Evolutionary conservation across 2,888 invertebrate species (phyloP), one percentile per base, ranked within the genome.

Genomic region (Clunio marinus): DNA sequence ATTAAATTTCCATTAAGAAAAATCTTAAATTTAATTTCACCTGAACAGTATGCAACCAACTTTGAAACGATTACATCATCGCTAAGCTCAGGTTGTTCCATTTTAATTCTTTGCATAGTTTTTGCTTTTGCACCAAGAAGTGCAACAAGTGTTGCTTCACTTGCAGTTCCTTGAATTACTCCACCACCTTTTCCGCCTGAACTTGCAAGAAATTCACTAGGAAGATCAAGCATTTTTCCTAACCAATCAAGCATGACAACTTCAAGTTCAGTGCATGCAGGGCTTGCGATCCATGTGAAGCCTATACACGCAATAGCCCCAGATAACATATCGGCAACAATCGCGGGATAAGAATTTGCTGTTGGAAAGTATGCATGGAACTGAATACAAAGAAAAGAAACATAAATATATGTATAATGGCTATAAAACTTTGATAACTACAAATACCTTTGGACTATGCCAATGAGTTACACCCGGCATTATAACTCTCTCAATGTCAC

Each of bases 391-490:
- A n/a, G n/a, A n/a, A n/a, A n/a, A n/a, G n/a, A n/a, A n/a, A n/a
- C n/a, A n/a, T n/a, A n/a, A n/a, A n/a, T n/a, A n/a, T 51, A 22
- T 20, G 17, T 3, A 3, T 17, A 51, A 51, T 51, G 5, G 8
- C 22, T 15, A n/a, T n/a, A n/a, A n/a, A n/a, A n/a, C 41, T 32
- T 32, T 8, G 41, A 13, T 15, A 32, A 32, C 10, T 10, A 10
- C 10, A 45, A 45, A 15, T 51, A 51, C 51, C 51, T 89, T 86
- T 5, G 96, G 96, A 68, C 93, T 93, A 77, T 96, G 93, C 96
- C 96, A 97, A 76, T 96, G 96, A 0, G 96, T 96, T 68, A 96
- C 93, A 59, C 98, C 98, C 0, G 97, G 96, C 96, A 98, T 97
- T 72, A 99, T 92, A 69, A 96, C 91, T 68, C 88, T 83, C 77